Base-by-base conservation (phyloP, 2,888 invertebrate genomes). In the Agonopterix subpropinquella region DNA sequence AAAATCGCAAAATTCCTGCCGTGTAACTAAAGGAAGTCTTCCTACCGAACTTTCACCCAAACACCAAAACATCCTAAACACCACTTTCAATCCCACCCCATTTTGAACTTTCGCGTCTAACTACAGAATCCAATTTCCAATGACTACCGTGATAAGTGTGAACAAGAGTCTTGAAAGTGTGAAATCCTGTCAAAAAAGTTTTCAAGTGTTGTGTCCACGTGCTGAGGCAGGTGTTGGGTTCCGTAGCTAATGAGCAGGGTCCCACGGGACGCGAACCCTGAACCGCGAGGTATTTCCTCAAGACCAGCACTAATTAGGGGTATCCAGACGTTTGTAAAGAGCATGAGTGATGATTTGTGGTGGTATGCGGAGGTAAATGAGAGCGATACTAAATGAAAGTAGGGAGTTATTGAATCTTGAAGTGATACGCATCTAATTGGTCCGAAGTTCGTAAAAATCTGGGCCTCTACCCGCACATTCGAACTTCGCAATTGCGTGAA, bases 261-360 rank as follows among this genome's bases (percentile, higher is more conserved):
- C 83, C 72, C 84, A 78, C 80, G 84, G 76, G 83, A 79, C 72
- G 58, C 71, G 72, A 73, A 71, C 75, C 60, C 52, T 71, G 73
- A 70, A 71, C 74, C 70, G 67, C 65, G 51, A 65, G 65, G 70
- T 60, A 80, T 74, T 81, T 83, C 76, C 77, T 71, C 59, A 59
- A 59, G 65, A 60, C 65, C 64, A 64, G 44, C 11, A 43, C 62
- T 70, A 76, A 79, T 77, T 74, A 69, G 61, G 59, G 53, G 54
- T 61, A 65, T 64, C 67, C 69, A 61, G 59, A 42, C 61, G 61
- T 71, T 72, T 66, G 58, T 67, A 48, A 64, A 52, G 49, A 43
- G 11, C 15, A 47, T 49, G 13, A 48, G 35, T 43, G 37, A 43
- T 47, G 43, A n/a, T 36, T 28, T 28, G 5, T 28, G 28, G 28